Base-by-base conservation (phyloP, 2,888 invertebrate species). In the Coremacera marginata region DNA sequence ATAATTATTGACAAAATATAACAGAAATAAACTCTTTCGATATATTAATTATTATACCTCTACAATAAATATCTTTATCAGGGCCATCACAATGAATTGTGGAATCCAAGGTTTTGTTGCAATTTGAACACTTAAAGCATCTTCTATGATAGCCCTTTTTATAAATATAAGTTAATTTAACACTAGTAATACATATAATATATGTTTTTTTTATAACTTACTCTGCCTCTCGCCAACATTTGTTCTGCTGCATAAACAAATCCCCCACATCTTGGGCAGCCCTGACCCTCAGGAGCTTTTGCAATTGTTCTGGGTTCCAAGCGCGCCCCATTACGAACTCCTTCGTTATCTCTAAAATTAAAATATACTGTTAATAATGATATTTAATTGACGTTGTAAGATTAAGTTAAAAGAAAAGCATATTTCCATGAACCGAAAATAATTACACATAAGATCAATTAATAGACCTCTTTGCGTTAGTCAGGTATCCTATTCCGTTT, bases 1-100 rank as follows among this genome's bases (percentile, higher is more conserved):
- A 55, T 55, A 5, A 19, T 55, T 22, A 55, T 55, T 55, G 22
- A 22, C n/a, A 16, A 2, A 19, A 55, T 55, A 19, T 19, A 16
- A 55, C 19, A 7, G n/a, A 55, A 5, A 19, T 19, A n/a, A 55
- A 55, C 8, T 19, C 14, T 3, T 7, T 55, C 1, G 1, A 3
- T 19, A 55, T 55, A 9, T 1, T 8, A 19, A 55, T 55, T n/a
- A 78, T 51, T 70, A 75, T 87, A 96, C 96, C 95, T 94, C 94
- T 93, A 92, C 97, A 98, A 91, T 96, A 97, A 88, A 97, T 94
- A 87, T 96, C 94, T 90, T 92, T 94, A 91, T 97, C 96, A 88
- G 97, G 96, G 87, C 96, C 97, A 91, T 96, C 96, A 91, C 96
- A 96, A 91, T 95, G 95, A 91, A 94, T 93, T 89, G 94, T 94